Base-by-base conservation (phyloP, 2,888 invertebrate species). In the Hydrotaea diabolus region DNA sequence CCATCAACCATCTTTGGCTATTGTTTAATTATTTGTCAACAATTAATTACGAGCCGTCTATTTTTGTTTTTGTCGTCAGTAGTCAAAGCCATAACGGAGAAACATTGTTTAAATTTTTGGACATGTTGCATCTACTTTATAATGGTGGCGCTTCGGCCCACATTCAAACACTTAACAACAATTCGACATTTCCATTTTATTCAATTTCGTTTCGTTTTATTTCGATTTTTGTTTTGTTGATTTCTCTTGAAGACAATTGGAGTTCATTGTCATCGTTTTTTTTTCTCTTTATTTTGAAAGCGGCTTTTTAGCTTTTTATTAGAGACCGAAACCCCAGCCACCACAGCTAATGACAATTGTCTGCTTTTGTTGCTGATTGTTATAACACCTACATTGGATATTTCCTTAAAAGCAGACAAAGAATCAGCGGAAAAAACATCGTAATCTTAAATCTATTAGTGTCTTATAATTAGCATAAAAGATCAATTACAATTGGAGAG, bases 401-500 rank as follows among this genome's bases (percentile, higher is more conserved):
- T 26, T 66, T 66, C 43, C 39, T 26, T 59, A 66, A 66, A 43
- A 43, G 17, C 4, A 13, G 39, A 43, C 43, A 43, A 31, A 31
- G 3, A 31, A 31, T 7, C 7, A 13, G 21, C 17, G 8, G 21
- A 31, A 31, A 2, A 31, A 31, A 2, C 7, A 13, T 39, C 17
- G 8, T 43, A 66, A 66, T 64, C 66, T 39, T 39, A 66, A 66
- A 66, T 66, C 66, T 66, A 66, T 66, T 66, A 66, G 43, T 66
- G 66, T 66, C 66, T 43, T 19, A 66, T 43, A 80, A 80, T 77
- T 83, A 36, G n/a, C 59, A 69, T 53, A 74, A 80, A 76, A 77
- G 31, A 83, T 79, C 72, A 71, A 79, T 79, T 74, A 79, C 76
- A 26, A 46, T 8, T 66, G 17, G 43, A 39, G 66, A 59, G 36